Evolutionary conservation across 2,888 invertebrate genomes (phyloP), one percentile per base, ranked within the genome.

Genomic region (Eupithecia subumbrata): DNA sequence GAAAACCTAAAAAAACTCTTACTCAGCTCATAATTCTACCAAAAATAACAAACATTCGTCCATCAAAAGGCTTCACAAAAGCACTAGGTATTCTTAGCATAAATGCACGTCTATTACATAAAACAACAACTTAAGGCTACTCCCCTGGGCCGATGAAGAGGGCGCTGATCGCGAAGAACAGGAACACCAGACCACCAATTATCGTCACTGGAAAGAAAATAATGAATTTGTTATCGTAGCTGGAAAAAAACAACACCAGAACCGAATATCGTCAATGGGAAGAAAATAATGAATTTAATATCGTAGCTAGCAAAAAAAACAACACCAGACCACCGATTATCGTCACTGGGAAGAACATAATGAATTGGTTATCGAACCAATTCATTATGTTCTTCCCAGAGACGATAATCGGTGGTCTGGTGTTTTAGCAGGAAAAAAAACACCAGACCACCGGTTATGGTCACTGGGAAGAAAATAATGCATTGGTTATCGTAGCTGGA

Each of bases 271-370:
- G 30, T 30, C 30, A 30, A 1, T 30, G 30, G 30, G 30, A 30
- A 30, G 30, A 30, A 30, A 30, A 30, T 30, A 30, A 30, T 30
- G 30, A 30, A 30, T 30, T 30, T 1, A 3, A 2, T 30, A 30
- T 30, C 30, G 30, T 30, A 30, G 30, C 30, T 30, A 3, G 30
- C 2, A 30, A 30, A 30, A 30, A 30, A 30, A 30, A 30, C 30
- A 99, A 99, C 83, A 99, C 99, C 74, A 99, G 92, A 86, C 99
- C 99, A 83, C 99, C 99, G 86, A 99, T 97, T 85, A 99, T 96
- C 75, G 99, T 99, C 79, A 99, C 99, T 98, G 96, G 80, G 30
- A 30, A 30, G 30, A 30, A 30, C 1, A 30, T 30, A 2, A 30
- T 30, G 30, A 30, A 30, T 30, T 34, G n/a, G 63, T 75, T 75